Evolutionary conservation across 2,113 vertebrate species (phyloP), one percentile per base, ranked within the genome.

Genomic region (Motacilla alba): DNA sequence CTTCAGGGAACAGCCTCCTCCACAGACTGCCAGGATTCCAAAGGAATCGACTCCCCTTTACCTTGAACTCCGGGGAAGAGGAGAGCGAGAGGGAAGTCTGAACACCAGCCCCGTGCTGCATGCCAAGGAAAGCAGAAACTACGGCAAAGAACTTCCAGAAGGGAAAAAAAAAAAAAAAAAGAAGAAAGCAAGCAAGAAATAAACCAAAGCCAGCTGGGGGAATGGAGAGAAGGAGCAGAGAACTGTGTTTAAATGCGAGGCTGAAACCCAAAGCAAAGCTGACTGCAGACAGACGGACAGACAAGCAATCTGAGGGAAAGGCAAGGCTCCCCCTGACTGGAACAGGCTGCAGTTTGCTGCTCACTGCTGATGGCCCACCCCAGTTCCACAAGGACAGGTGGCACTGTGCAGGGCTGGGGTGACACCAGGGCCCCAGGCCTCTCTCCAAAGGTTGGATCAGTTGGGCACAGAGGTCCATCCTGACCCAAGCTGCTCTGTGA

Each of bases 91-190:
- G 68, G 17, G 31, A 77, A 83, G 6, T 58, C 80, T 81, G 30
- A 74, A 74, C 43, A 41, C 15, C 63, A 70, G 37, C 11, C 49
- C 46, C 11, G 8, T 59, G 46, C 55, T 83, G 41, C 22, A 77
- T 74, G 68, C 33, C 87, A 66, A 91, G 44, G 43, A 77, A 91
- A 77, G 39, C 39, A 95, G 47, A 80, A 89, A 56, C 24, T 27
- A 50, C 18, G n/a, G 67, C 39, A 24, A 68, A 64, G 24, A 87
- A 20, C 17, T 39, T 70, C 35, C 30, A 26, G 20, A n/a, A 30
- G 28, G 31, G 30, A 5, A 6, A 31, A 37, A 59, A n/a, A 5
- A 6, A 31, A 37, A 59, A 13, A 7, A 2, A n/a, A 15, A 1
- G 33, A 22, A 46, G 2, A 52, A 13, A 70, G 5, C 0, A 3